These are phyloP conservation scores for Smutsia gigantea DNA, from an alignment of 2,797 vertebrate species.

Conservation along the genomic window DNA sequence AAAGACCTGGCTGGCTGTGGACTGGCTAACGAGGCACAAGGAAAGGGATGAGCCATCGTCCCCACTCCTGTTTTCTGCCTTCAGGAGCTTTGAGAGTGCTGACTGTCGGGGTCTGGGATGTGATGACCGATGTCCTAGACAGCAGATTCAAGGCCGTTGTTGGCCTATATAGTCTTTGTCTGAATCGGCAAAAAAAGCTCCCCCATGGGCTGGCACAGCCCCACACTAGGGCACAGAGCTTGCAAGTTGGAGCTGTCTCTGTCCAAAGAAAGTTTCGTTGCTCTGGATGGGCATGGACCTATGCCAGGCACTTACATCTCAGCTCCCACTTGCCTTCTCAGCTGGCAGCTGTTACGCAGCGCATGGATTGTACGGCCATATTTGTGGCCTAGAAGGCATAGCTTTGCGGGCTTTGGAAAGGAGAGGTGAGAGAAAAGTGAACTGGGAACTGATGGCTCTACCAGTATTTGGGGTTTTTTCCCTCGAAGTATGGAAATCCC, in stretches of 20 bases:
- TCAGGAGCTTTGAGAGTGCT: neutral
- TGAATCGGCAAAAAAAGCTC: neutral
- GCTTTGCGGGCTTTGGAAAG: neutral
- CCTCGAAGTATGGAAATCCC: neutral
- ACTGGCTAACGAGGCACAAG: neutral
- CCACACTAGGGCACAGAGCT: neutral
- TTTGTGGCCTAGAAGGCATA: neutral
- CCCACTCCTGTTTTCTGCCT: neutral
- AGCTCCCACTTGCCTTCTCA: neutral
- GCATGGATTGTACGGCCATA: rapidly evolving
- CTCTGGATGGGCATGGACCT: neutral
- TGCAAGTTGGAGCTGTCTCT: neutral
- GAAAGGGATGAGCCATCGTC: neutral
- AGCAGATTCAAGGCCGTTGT: neutral
- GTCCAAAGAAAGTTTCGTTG: neutral
- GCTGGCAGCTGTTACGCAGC: neutral
- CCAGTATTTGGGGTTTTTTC: neutral
- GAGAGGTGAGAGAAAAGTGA: neutral
- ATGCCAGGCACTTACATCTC: neutral
- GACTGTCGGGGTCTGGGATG: neutral
- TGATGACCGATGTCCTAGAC: neutral
- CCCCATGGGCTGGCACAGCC: neutral
- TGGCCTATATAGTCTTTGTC: neutral
- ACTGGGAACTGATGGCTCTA: neutral
- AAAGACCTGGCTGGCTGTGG: neutral